These are phyloP conservation scores for Lampris incognitus DNA, from an alignment of 2,113 vertebrate genomes.

Conservation along the genomic window DNA sequence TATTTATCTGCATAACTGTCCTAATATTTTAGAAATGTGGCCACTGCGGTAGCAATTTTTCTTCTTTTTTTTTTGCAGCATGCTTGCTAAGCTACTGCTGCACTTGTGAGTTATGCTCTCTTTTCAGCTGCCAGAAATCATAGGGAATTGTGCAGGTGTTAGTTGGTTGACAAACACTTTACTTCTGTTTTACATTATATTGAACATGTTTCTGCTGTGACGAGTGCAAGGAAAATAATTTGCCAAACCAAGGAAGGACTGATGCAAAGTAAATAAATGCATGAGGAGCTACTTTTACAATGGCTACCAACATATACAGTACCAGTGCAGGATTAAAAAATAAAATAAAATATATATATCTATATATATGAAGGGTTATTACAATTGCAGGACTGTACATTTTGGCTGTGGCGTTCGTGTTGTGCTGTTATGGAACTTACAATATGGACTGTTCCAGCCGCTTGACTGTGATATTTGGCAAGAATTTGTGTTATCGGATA, in stretches of 20 bases:
- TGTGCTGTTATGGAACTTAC: not conserved
- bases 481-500: conserved; percentile 5
- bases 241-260: too few species aligned
- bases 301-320: too few species aligned
- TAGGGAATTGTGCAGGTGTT: too few species aligned
- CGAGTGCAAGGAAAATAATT: too few species aligned
- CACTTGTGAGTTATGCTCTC: not conserved
- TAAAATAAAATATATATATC: too few species aligned
- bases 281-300: too few species aligned
- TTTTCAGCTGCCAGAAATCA: not conserved
- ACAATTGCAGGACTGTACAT: not conserved
- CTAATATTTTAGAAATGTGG: not conserved
- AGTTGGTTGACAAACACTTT: too few species aligned
- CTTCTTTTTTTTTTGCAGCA: conserved; percentile 3
- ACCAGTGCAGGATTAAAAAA: too few species aligned
- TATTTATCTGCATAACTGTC: not conserved
- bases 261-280: too few species aligned
- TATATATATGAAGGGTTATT: too few species aligned
- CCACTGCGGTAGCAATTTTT: not conserved
- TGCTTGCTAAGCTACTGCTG: not conserved
- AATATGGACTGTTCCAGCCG: not conserved
- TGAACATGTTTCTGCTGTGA: too few species aligned
- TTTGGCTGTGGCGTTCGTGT: not conserved
- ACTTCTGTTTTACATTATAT: too few species aligned
- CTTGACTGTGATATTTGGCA: conserved; percentile 3